Percentiles rank a stretch among this genome's conserved stretches.
phyloP scores from a whole-genome alignment of 1,140 invertebrate species.

The Drosophila ironensis region DNA sequence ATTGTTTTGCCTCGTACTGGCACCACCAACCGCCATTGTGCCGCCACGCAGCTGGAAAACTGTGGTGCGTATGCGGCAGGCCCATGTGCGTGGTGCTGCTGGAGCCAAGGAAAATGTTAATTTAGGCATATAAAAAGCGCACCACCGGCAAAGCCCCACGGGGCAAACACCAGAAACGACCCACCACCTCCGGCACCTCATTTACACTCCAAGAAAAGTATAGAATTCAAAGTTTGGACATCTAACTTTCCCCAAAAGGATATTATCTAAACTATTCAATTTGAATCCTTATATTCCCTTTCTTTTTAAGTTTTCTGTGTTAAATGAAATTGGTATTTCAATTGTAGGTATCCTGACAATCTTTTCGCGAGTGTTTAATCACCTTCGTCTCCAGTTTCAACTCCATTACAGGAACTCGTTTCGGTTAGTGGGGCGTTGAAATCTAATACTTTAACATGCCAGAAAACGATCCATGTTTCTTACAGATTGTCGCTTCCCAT shows the following conservation, averaged over 20 bases:
- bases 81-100: slow-evolving; percentile 38
- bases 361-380: background rate
- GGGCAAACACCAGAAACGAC: slow-evolving; percentile 30
- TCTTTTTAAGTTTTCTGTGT: too few relatives aligned
- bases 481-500: slow-evolving; percentile 52
- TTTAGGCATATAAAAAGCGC: slow-evolving; percentile 57
- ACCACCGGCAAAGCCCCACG: slow-evolving; percentile 14
- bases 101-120: slow-evolving; percentile 47
- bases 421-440: slow-evolving; percentile 41
- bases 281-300: too few relatives aligned
- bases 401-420: slow-evolving; percentile 52
- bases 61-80: slow-evolving; percentile 12
- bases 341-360: too few relatives aligned
- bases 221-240: too few relatives aligned
- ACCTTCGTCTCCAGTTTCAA: slow-evolving; percentile 20
- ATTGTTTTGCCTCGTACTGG: slow-evolving; percentile 60
- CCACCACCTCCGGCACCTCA: slow-evolving; percentile 17
- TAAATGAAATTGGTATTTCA: too few relatives aligned
- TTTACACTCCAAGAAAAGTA: slow-evolving; percentile 4
- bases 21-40: slow-evolving; percentile 23
- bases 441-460: slow-evolving; percentile 62
- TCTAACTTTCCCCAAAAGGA: too few relatives aligned
- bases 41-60: background rate
- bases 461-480: slow-evolving; percentile 31
- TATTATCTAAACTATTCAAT: too few relatives aligned